A percentile compares a stretch with the other conserved stretches of the same genome.
Evolutionary conservation across 2,797 vertebrate species (phyloP).

Genomic region (Heterohyrax brucei): DNA sequence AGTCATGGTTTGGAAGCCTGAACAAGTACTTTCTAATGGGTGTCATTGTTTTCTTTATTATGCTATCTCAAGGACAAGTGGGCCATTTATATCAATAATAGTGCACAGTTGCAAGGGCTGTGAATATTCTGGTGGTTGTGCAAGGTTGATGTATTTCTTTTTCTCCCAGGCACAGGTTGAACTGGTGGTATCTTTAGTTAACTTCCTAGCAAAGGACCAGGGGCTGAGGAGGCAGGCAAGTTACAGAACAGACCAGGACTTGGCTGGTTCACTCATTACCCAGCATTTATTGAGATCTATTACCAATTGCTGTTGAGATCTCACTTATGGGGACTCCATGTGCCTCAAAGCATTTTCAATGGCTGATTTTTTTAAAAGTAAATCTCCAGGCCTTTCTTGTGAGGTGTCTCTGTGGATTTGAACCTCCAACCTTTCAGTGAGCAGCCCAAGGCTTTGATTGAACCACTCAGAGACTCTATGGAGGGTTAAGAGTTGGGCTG

Average conservation of each 20-base stretch:
- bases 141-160: conserved; percentile 49
- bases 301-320: not conserved
- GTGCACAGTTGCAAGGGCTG: conserved; percentile 47
- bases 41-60: conserved; percentile 79
- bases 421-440: not conserved
- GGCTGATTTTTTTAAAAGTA: not conserved
- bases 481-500: not conserved
- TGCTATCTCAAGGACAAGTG: conserved; percentile 72
- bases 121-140: conserved; percentile 54
- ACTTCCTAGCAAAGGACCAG: not conserved
- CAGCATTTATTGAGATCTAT: not conserved
- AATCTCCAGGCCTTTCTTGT: not conserved
- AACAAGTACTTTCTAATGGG: conserved; percentile 66
- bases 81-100: conserved; percentile 60
- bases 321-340: not conserved
- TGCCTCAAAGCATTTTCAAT: not conserved
- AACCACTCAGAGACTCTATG: not conserved
- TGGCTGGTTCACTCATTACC: not conserved
- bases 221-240: not conserved
- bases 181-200: not conserved
- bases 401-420: not conserved
- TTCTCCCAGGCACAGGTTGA: conserved; percentile 24
- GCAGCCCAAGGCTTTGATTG: not conserved
- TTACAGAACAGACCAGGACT: not conserved
- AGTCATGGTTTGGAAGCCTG: conserved; percentile 68